phyloP scores from a whole-genome alignment of 2,113 vertebrate species.

The Lanius ludovicianus region DNA sequence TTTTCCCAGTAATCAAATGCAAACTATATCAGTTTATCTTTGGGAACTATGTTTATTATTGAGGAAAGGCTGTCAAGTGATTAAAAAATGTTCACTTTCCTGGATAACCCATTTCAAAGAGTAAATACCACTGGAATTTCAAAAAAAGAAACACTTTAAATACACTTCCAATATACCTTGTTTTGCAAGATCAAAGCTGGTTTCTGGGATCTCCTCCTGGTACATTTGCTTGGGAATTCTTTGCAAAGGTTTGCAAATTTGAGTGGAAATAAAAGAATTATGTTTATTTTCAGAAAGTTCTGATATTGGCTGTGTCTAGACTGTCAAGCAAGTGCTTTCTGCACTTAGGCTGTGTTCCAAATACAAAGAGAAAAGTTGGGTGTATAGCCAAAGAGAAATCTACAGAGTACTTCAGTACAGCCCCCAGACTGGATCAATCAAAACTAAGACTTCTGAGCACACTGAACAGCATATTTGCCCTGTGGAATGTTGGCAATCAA shows the following conservation, averaged over 20 bases:
- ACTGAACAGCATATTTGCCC: background rate
- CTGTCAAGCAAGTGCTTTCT: background rate
- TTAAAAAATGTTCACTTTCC: background rate
- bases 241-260: background rate
- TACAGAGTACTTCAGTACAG: background rate
- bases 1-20: background rate
- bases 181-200: background rate
- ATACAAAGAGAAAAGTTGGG: background rate
- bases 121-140: background rate
- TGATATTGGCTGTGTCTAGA: background rate
- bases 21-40: background rate
- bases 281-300: slow-evolving; percentile 3
- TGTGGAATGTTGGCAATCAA: slow-evolving; percentile 4
- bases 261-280: background rate
- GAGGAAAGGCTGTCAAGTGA: background rate
- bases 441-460: background rate
- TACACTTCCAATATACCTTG: background rate
- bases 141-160: background rate
- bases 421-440: background rate
- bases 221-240: background rate
- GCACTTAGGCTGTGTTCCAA: background rate
- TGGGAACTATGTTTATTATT: background rate
- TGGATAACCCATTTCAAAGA: background rate
- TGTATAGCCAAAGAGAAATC: background rate
- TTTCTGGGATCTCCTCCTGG: background rate